phyloP scores from a whole-genome alignment of 2,113 vertebrate genomes.

The Muscicapa adusta region DNA sequence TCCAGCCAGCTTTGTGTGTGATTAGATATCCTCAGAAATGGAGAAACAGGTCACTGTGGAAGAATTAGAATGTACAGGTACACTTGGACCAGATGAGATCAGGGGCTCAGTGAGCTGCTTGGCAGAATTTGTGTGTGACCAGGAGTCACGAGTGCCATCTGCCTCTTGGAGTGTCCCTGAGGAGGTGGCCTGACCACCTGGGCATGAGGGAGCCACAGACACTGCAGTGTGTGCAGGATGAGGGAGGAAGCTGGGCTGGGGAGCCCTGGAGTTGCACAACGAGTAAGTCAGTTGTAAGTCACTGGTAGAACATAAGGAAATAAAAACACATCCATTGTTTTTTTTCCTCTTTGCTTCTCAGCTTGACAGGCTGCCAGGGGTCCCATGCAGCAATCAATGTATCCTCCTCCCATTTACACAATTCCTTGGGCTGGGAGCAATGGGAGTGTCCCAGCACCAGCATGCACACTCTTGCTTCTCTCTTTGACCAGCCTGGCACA shows the following conservation, averaged over 20 bases:
- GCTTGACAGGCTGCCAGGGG: conserved; percentile 11
- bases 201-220: neutral
- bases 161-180: neutral
- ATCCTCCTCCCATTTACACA: neutral
- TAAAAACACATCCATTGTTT: neutral
- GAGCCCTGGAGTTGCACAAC: neutral
- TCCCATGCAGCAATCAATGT: neutral
- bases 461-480: neutral
- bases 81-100: neutral
- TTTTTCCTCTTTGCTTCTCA: neutral
- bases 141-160: neutral
- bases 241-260: neutral
- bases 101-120: neutral
- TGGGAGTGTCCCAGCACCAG: neutral
- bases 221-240: rapidly evolving
- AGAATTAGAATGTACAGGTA: neutral
- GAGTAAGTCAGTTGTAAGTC: neutral
- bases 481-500: neutral
- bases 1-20: neutral
- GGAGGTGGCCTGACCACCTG: neutral
- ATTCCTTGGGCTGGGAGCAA: neutral
- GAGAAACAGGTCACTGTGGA: neutral
- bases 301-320: conserved; percentile 8
- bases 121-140: neutral
- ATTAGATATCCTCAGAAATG: neutral